These are phyloP conservation scores for Dicyrtoma fusca DNA, from an alignment of 2,888 invertebrate genomes.

Conservation along the genomic window DNA sequence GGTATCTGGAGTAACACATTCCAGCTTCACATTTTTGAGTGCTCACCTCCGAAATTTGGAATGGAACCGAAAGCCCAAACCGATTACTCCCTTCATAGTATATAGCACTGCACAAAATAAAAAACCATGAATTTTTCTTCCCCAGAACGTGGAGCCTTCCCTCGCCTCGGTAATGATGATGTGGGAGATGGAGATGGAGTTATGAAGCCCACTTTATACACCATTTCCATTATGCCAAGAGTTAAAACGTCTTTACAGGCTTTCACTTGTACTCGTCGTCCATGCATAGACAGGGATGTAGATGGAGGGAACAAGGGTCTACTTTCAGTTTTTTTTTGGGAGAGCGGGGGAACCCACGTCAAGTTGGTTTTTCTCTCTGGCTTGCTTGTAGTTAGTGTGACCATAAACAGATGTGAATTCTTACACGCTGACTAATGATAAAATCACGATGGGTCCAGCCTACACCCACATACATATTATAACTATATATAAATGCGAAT, in stretches of 20 bases:
- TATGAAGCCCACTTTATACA: conserved; percentile 5
- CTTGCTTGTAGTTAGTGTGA: background rate
- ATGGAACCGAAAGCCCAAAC: no score
- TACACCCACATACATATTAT: no score
- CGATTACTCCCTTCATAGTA: no score
- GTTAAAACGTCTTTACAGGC: conserved; percentile 22
- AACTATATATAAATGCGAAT: no score
- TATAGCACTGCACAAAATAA: background rate
- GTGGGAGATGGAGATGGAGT: conserved; percentile 12
- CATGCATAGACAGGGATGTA: no score
- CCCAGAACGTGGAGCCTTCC: background rate
- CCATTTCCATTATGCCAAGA: conserved; percentile 16
- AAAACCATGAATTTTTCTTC: conserved; percentile 4
- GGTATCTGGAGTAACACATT: no score
- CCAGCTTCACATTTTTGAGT: conserved; percentile 11
- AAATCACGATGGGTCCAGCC: conserved; percentile 7
- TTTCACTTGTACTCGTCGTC: no score
- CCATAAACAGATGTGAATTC: conserved; percentile 29
- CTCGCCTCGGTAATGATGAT: conserved; percentile 25
- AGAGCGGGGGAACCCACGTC: background rate
- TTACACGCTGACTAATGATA: conserved; percentile 18
- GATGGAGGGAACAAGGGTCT: background rate
- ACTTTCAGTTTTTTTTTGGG: background rate
- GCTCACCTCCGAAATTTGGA: conserved; percentile 12
- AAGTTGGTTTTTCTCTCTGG: background rate